A percentile compares a stretch with the other conserved stretches of the same genome.
Evolutionary conservation across 1,140 invertebrate species (phyloP).

Genomic region (Danaus plexippus): DNA sequence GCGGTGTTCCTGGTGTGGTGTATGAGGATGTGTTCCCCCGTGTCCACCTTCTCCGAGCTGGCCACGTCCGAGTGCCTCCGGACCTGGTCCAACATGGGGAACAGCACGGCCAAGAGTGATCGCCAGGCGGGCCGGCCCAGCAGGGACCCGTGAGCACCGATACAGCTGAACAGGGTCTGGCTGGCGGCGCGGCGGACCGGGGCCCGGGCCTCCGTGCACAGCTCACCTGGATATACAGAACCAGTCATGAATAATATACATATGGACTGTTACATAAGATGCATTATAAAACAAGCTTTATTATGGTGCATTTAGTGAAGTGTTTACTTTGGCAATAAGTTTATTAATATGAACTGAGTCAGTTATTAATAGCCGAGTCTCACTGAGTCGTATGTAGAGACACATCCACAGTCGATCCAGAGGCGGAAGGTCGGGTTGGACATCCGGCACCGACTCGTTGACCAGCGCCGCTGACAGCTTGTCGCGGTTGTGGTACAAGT

Average conservation of each 20-base stretch:
- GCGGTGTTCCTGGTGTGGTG: slow-evolving; percentile 99
- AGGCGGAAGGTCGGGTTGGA: slow-evolving; percentile 87
- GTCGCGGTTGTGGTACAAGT: slow-evolving; percentile 95
- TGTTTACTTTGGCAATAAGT: no score
- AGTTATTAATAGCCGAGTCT: slow-evolving; percentile 19
- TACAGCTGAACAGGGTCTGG: slow-evolving; percentile 98
- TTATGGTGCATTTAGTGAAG: no score
- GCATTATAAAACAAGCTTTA: no score
- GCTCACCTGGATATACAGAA: slow-evolving; percentile 75
- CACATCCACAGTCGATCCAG: slow-evolving; percentile 98
- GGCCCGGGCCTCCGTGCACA: slow-evolving; percentile 95
- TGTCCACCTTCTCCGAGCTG: slow-evolving; percentile 94
- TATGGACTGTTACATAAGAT: no score
- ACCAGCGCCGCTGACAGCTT: slow-evolving; percentile 83
- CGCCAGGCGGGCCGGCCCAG: slow-evolving; percentile 92
- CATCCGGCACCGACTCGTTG: slow-evolving; percentile 85
- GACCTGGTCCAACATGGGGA: slow-evolving; percentile 91
- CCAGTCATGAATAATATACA: neutral
- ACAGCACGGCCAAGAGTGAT: slow-evolving; percentile 91
- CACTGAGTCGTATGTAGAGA: slow-evolving; percentile 88
- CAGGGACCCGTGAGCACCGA: slow-evolving; percentile 93
- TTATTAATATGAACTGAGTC: slow-evolving; percentile 1
- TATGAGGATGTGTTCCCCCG: slow-evolving; percentile 94
- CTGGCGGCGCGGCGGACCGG: slow-evolving; percentile 98
- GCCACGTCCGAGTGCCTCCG: slow-evolving; percentile 89